Conservation (phyloP, 1,140 invertebrate genomes). For the Tetraneura akinire region DNA sequence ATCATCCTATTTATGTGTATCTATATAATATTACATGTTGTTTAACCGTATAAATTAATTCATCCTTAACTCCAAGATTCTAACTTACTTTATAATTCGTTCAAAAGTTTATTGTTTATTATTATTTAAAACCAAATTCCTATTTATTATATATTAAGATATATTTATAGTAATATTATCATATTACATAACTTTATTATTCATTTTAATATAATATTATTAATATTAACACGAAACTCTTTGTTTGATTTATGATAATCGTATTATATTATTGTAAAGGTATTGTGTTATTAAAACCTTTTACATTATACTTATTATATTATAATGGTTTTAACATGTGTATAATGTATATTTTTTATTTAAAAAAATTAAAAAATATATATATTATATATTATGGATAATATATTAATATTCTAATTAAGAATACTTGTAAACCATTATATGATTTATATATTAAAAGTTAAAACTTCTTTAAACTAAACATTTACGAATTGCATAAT, state of each 20-base stretch:
- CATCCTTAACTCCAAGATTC: too few species aligned
- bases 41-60: too few species aligned
- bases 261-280: not conserved
- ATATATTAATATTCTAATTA: too few species aligned
- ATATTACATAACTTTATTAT: not conserved
- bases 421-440: too few species aligned
- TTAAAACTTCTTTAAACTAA: constrained; percentile 15
- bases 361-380: constrained; percentile 1
- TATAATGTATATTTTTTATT: constrained; percentile 24
- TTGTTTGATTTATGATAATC: not conserved
- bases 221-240: not conserved
- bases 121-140: not conserved
- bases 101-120: too few species aligned
- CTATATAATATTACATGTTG: too few species aligned
- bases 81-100: too few species aligned
- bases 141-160: not conserved
- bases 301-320: constrained; percentile 7
- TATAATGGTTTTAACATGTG: not conserved
- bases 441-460: not conserved
- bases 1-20: too few species aligned
- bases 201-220: not conserved
- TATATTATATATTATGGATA: not conserved
- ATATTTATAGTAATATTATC: too few species aligned
- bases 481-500: not conserved
- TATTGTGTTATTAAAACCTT: not conserved